A percentile compares a stretch with the other conserved stretches of the same genome.
These are phyloP conservation scores for Hemichromis elongatus DNA, from an alignment of 2,113 vertebrate genomes.

Conservation along the genomic window DNA sequence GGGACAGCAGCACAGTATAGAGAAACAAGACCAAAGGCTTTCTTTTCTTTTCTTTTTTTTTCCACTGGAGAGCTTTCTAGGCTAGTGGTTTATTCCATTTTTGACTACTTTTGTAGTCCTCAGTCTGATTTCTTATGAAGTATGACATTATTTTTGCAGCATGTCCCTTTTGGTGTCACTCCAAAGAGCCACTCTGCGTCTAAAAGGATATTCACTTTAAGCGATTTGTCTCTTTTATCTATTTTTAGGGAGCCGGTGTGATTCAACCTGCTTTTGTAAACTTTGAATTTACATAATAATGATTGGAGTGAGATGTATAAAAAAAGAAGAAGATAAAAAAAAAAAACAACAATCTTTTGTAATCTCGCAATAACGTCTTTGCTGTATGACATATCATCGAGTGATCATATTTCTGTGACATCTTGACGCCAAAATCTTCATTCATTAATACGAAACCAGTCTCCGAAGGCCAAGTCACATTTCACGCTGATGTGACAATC, in stretches of 20 bases:
- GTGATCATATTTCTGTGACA: constrained; percentile 41
- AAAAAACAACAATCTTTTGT: constrained; percentile 29
- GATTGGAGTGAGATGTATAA: constrained; percentile 15
- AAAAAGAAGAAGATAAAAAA: neutral
- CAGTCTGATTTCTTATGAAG: constrained; percentile 64
- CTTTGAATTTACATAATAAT: constrained; percentile 44
- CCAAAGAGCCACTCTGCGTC: constrained; percentile 46
- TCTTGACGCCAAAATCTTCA: constrained; percentile 33
- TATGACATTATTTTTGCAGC: constrained; percentile 58
- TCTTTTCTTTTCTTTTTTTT: constrained; percentile 16
- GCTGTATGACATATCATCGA: constrained; percentile 53
- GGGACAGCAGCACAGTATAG: constrained; percentile 41
- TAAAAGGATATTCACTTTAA: constrained; percentile 52
- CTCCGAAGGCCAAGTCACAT: constrained; percentile 36
- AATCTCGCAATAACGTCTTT: constrained; percentile 54
- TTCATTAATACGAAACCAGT: constrained; percentile 1
- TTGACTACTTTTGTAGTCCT: constrained; percentile 63
- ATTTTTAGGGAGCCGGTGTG: constrained; percentile 57
- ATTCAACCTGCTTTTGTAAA: constrained; percentile 51
- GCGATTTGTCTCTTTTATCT: constrained; percentile 57
- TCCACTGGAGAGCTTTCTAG: constrained; percentile 64
- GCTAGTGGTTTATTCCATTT: constrained; percentile 56
- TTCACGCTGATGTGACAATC: neutral
- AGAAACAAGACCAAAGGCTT: constrained; percentile 69
- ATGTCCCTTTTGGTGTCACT: constrained; percentile 62